Conservation (phyloP, 2,797 vertebrate genomes). For the Acridotheres tristis region DNA sequence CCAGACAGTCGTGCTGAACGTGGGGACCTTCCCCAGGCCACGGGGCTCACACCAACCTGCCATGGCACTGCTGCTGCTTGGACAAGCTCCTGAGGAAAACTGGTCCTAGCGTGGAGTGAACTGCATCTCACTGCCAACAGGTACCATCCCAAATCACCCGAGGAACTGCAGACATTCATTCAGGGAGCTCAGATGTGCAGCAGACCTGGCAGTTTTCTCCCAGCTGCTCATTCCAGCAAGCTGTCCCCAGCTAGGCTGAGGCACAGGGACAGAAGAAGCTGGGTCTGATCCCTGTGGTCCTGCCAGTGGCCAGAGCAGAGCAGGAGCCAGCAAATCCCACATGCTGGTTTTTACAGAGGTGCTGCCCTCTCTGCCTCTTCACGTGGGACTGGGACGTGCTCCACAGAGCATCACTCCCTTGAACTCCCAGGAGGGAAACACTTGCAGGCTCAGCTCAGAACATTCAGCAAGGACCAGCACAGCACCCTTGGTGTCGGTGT, state of each 20-base stretch:
- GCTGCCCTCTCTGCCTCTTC: not conserved
- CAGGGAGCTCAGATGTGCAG: not conserved
- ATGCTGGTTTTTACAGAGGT: not conserved
- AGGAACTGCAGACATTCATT: rapidly evolving
- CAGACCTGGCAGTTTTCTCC: not conserved
- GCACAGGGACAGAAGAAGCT: not conserved
- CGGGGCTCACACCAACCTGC: rapidly evolving
- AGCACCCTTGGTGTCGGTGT: no score
- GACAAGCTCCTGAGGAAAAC: not conserved
- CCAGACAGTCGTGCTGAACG: rapidly evolving
- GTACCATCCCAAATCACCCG: not conserved
- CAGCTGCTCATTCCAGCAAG: not conserved
- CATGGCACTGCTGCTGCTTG: not conserved
- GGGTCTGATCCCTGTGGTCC: not conserved
- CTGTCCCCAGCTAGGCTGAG: not conserved
- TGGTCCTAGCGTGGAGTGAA: rapidly evolving
- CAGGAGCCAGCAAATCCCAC: not conserved
- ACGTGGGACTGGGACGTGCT: rapidly evolving
- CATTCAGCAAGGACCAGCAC: not conserved
- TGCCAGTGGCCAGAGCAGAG: not conserved
- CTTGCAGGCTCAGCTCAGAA: not conserved
- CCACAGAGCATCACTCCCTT: not conserved
- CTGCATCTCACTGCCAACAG: rapidly evolving
- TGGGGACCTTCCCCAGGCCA: not conserved
- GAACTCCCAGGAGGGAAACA: not conserved